Conservation (phyloP, 2,888 invertebrate species). For the Invenusta paracnida region DNA sequence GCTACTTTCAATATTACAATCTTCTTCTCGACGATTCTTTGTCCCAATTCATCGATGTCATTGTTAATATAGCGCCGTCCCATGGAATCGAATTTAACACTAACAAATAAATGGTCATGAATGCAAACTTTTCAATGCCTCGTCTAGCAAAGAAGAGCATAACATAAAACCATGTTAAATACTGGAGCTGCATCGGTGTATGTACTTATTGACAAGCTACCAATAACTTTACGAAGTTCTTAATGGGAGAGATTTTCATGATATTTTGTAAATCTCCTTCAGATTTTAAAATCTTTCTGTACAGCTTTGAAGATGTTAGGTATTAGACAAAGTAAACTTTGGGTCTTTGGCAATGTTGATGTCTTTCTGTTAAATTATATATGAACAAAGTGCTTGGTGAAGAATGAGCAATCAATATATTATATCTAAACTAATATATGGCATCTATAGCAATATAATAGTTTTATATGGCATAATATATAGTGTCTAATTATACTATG, state of each 20-base stretch:
- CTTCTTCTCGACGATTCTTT: not conserved
- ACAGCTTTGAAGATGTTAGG: not conserved
- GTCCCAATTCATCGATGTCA: not conserved
- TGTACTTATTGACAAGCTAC: not conserved
- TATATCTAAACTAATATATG: too few relatives aligned
- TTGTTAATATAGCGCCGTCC: not conserved
- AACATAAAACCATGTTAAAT: not conserved
- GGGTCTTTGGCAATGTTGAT: not conserved
- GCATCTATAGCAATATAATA: too few relatives aligned
- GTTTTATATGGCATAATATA: too few relatives aligned
- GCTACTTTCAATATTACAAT: not conserved
- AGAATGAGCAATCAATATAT: not conserved
- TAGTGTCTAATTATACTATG: too few relatives aligned
- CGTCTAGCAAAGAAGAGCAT: not conserved
- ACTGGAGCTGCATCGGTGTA: not conserved
- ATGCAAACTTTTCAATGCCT: not conserved
- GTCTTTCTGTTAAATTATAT: not conserved
- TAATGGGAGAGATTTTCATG: not conserved
- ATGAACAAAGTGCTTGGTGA: not conserved
- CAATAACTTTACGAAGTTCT: not conserved
- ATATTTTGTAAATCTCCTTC: not conserved
- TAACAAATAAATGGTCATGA: not conserved
- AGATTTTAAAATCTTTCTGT: not conserved
- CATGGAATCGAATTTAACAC: not conserved
- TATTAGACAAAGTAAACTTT: not conserved